Conservation (phyloP, 1,140 invertebrate genomes). For the Drosophila melanogaster region DNA sequence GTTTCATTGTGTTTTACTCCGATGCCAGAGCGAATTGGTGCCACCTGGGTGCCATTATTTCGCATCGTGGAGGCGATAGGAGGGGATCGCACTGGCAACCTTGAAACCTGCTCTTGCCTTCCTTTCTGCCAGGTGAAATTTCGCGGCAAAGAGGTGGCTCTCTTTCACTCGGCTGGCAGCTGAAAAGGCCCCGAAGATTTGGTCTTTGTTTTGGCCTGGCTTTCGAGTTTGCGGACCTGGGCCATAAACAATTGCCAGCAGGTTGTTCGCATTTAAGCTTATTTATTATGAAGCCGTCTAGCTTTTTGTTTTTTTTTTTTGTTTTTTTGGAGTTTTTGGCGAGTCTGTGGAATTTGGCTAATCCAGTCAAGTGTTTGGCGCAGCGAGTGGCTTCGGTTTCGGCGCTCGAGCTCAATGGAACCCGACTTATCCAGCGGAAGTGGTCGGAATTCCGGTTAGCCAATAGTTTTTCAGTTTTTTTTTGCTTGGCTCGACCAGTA, state of each 20-base stretch:
- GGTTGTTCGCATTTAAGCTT: slow-evolving; percentile 48
- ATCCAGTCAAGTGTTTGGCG: slow-evolving; percentile 61
- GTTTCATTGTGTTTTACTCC: slow-evolving; percentile 9
- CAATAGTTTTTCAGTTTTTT: not conserved
- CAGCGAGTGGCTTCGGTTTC: slow-evolving; percentile 12
- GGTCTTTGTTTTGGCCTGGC: slow-evolving; percentile 16
- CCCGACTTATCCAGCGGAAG: slow-evolving; percentile 42
- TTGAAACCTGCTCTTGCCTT: slow-evolving; percentile 70
- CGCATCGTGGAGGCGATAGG: slow-evolving; percentile 5
- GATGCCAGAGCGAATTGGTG: slow-evolving; percentile 9
- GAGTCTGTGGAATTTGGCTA: slow-evolving; percentile 63
- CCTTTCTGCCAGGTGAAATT: slow-evolving; percentile 65
- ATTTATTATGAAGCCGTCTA: slow-evolving; percentile 56
- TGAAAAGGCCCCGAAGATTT: slow-evolving; percentile 6
- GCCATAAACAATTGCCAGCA: slow-evolving; percentile 68
- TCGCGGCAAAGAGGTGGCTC: slow-evolving; percentile 29
- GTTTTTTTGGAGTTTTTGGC: slow-evolving; percentile 17
- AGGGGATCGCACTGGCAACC: slow-evolving; percentile 46
- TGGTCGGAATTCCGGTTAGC: slow-evolving; percentile 34
- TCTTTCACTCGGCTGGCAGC: slow-evolving; percentile 14
- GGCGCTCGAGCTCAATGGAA: slow-evolving; percentile 31
- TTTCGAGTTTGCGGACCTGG: slow-evolving; percentile 63
- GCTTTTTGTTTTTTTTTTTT: slow-evolving; percentile 22
- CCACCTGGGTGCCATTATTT: slow-evolving; percentile 31
- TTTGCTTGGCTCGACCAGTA: slow-evolving; percentile 17